Percentiles rank a stretch among this genome's conserved stretches.
Conservation (phyloP, 2,888 invertebrate species). For the Augochlorella aurata region DNA sequence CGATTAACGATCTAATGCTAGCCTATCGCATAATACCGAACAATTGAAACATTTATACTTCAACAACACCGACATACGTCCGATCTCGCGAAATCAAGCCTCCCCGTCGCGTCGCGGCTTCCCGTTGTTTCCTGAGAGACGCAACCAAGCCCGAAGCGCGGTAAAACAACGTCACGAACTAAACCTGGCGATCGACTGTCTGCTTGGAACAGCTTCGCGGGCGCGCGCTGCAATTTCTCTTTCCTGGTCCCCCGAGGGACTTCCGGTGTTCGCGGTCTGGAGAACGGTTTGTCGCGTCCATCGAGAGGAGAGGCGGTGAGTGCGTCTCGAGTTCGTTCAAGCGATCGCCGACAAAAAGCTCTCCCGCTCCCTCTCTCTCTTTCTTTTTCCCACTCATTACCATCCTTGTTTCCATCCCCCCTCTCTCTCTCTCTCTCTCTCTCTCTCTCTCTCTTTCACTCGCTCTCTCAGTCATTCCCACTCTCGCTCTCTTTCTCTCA, state of each 20-base stretch:
- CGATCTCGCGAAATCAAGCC: background rate
- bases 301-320: slow-evolving; percentile 41
- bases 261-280: slow-evolving; percentile 20
- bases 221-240: background rate
- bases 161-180: background rate
- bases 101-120: background rate
- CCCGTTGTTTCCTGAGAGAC: background rate
- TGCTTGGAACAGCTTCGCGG: background rate
- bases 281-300: slow-evolving; percentile 34
- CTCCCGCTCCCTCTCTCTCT: background rate
- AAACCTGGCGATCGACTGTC: background rate
- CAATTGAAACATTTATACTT: slow-evolving; percentile 21
- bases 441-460: background rate
- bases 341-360: slow-evolving; percentile 55
- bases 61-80: slow-evolving; percentile 9
- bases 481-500: background rate
- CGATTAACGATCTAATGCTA: slow-evolving; percentile 19
- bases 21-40: slow-evolving; percentile 6
- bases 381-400: background rate
- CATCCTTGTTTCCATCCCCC: background rate
- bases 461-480: background rate
- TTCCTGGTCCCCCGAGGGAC: background rate
- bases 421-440: background rate
- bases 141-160: slow-evolving; percentile 1
- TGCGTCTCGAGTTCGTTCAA: slow-evolving; percentile 49